Base-by-base conservation (phyloP, 1,140 invertebrate species). In the Hypsibius dujardini region DNA sequence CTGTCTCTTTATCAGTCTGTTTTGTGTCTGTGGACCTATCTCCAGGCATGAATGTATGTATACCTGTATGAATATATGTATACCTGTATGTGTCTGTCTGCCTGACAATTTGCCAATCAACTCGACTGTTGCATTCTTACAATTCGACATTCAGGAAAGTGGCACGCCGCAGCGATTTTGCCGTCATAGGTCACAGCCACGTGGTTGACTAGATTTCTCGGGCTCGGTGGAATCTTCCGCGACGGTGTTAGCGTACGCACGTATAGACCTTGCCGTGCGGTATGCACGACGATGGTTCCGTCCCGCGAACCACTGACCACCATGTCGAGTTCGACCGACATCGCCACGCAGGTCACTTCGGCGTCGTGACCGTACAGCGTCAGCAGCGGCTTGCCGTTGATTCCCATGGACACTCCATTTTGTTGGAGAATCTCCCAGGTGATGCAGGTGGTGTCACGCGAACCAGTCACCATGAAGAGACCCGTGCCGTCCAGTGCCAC, bases 231-330 rank as follows among this genome's bases (percentile, higher is more conserved):
- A 7, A 67, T 45, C 62, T 3, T 45, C 12, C 62, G 62, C 12
- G 3, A 7, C 28, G 84, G 84, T 46, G 79, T 77, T 1, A 86
- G 76, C 1, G 84, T 85, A 47, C 83, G 78, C 60, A 85, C 79
- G 76, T 83, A 86, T 72, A 83, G 81, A 1, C 85, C 85, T 73
- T 84, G 83, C 72, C 84, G 79, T 46, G 86, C 81, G 1, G 84
- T 84, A 74, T 86, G 83, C 1, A 86, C 80, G 76, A 85, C 86
- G 1, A 86, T 82, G 28, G 83, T 85, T 7, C 85, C 85, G 79
- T 86, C 85, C 82, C 84, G 71, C 70, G 84, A 84, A 3, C 85
- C 85, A 1, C 85, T 85, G 12, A 85, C 83, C 50, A 84, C 84
- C 73, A 85, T 79, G 75, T 86, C 85, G 46, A 86, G 77, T 74